Evolutionary conservation across 1,140 invertebrate species (phyloP).

Genomic region (Heliconius nattereri): DNA sequence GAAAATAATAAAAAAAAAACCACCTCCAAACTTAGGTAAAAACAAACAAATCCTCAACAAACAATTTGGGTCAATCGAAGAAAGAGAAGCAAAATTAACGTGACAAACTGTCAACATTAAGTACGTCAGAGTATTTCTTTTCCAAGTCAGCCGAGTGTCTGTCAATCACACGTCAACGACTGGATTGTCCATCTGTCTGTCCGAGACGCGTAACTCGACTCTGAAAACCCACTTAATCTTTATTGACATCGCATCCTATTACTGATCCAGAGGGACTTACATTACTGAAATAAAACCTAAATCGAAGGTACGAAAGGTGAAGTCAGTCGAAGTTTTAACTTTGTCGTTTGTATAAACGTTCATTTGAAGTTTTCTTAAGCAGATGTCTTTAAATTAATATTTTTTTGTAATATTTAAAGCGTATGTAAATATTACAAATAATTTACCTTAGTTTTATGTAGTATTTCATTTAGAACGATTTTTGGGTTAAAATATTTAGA

Average conservation of each 20-base stretch:
- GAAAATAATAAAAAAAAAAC: background rate
- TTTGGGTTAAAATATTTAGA: no score
- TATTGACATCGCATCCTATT: slow-evolving; percentile 62
- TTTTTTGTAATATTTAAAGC: slow-evolving; percentile 46
- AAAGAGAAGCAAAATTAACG: slow-evolving; percentile 32
- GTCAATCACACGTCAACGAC: slow-evolving; percentile 71
- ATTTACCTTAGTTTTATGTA: no score
- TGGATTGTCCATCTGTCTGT: slow-evolving; percentile 64
- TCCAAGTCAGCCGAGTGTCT: slow-evolving; percentile 42
- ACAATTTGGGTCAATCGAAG: background rate
- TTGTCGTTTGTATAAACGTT: slow-evolving; percentile 44
- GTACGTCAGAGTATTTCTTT: slow-evolving; percentile 51
- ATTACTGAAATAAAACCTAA: slow-evolving; percentile 40
- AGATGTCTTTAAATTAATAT: slow-evolving; percentile 57
- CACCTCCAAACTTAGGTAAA: background rate
- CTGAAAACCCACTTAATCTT: slow-evolving; percentile 73
- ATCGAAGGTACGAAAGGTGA: slow-evolving; percentile 9
- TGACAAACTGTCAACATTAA: slow-evolving; percentile 35
- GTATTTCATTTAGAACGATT: no score
- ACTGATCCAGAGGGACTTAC: slow-evolving; percentile 22
- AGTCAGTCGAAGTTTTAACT: slow-evolving; percentile 7
- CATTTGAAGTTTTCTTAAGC: slow-evolving; percentile 62
- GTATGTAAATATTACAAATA: no score
- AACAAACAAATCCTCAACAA: background rate
- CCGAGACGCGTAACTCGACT: slow-evolving; percentile 67